Evolutionary conservation across 2,797 vertebrate species (phyloP).

Genomic region (Acridotheres tristis): DNA sequence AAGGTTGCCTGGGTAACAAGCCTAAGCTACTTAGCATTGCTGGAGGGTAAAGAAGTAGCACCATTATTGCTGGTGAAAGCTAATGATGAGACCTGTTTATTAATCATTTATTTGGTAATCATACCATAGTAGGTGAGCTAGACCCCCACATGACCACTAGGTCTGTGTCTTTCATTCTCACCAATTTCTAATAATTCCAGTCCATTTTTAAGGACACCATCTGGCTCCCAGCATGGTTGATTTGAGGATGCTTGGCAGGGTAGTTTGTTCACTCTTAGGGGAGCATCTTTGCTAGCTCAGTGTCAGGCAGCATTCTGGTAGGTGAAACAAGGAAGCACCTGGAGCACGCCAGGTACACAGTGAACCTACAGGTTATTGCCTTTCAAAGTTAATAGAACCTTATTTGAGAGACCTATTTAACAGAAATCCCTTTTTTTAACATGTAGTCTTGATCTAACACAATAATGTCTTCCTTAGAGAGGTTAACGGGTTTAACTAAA

Average conservation of each 20-base stretch:
- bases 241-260: background rate
- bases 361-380: background rate
- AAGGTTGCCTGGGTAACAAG: slow-evolving; percentile 14
- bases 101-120: background rate
- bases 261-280: background rate
- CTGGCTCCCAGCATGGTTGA: background rate
- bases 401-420: background rate
- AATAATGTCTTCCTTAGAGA: background rate
- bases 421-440: background rate
- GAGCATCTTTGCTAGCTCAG: background rate
- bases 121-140: background rate
- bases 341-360: background rate
- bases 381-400: background rate
- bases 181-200: background rate
- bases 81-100: background rate
- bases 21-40: background rate
- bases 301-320: background rate
- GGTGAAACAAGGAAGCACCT: background rate
- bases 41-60: background rate
- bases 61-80: background rate
- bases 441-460: background rate
- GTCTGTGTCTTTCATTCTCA: background rate
- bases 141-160: background rate
- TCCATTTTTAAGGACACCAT: background rate
- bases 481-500: background rate